phyloP scores from a whole-genome alignment of 2,797 vertebrate genomes.

The Chelmon rostratus region DNA sequence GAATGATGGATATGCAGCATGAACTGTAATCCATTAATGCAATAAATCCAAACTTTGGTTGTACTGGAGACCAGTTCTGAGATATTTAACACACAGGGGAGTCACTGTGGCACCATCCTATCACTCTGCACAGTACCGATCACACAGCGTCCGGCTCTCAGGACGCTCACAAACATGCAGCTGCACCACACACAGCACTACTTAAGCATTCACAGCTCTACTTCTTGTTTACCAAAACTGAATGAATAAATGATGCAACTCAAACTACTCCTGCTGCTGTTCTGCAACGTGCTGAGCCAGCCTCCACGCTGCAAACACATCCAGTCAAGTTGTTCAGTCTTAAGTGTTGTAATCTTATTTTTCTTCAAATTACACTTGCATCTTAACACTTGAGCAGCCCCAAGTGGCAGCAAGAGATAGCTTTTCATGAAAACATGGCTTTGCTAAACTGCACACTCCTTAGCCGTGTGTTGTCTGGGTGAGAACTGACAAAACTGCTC shows the following conservation, averaged over 20 bases:
- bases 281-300: constrained; percentile 50
- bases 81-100: not conserved
- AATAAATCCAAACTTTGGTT: not conserved
- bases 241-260: constrained; percentile 62
- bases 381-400: constrained; percentile 9
- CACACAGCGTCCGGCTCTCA: not conserved
- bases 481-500: not conserved
- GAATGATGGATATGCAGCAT: not conserved
- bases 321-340: not conserved
- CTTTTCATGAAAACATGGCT: not conserved
- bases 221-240: constrained; percentile 49
- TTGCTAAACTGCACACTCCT: not conserved
- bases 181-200: not conserved
- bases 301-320: constrained; percentile 8
- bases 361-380: constrained; percentile 3
- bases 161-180: not conserved
- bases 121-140: not conserved
- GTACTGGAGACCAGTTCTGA: not conserved
- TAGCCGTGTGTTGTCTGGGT: not conserved
- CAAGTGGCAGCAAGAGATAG: not conserved
- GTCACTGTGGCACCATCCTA: not conserved
- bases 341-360: constrained; percentile 14
- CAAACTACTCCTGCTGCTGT: constrained; percentile 19
- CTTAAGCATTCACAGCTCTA: constrained; percentile 33
- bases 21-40: not conserved